Evolutionary conservation across 1,140 invertebrate species (phyloP).

Genomic region (Thaumatotibia leucotreta): DNA sequence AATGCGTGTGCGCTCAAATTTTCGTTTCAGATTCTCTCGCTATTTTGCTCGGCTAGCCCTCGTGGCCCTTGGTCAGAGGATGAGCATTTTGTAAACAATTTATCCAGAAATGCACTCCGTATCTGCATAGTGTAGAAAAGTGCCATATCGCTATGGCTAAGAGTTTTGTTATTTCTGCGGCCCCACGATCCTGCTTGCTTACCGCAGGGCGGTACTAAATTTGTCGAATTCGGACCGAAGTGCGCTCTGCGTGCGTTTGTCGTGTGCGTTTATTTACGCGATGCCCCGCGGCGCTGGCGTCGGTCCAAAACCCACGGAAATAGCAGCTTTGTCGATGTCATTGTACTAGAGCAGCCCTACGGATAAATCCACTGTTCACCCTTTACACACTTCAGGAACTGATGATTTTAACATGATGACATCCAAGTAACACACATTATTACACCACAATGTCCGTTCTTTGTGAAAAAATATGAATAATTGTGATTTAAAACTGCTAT

Average conservation of each 20-base stretch:
- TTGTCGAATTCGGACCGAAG: constrained; percentile 38
- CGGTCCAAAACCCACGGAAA: constrained; percentile 62
- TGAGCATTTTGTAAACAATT: too few species aligned
- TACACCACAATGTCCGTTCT: too few species aligned
- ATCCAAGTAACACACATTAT: too few species aligned
- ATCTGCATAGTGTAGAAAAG: too few species aligned
- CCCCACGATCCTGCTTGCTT: constrained; percentile 17
- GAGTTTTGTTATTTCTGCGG: constrained; percentile 18
- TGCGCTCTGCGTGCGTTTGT: constrained; percentile 41
- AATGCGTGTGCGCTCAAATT: too few species aligned
- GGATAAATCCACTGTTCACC: neutral
- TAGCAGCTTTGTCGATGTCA: constrained; percentile 66
- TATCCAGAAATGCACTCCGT: too few species aligned
- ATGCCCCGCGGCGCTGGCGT: constrained; percentile 51
- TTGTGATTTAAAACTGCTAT: too few species aligned
- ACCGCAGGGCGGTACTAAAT: constrained; percentile 38
- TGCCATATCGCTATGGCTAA: constrained; percentile 39
- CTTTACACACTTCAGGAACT: constrained; percentile 19
- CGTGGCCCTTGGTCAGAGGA: too few species aligned
- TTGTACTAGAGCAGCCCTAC: constrained; percentile 59
- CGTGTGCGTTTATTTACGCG: constrained; percentile 66
- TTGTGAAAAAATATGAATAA: too few species aligned
- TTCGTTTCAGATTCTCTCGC: too few species aligned
- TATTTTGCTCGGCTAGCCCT: too few species aligned
- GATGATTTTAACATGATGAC: too few species aligned